These are phyloP conservation scores for Sterrhoptilus dennistouni DNA, from an alignment of 2,113 vertebrate genomes.

Conservation along the genomic window DNA sequence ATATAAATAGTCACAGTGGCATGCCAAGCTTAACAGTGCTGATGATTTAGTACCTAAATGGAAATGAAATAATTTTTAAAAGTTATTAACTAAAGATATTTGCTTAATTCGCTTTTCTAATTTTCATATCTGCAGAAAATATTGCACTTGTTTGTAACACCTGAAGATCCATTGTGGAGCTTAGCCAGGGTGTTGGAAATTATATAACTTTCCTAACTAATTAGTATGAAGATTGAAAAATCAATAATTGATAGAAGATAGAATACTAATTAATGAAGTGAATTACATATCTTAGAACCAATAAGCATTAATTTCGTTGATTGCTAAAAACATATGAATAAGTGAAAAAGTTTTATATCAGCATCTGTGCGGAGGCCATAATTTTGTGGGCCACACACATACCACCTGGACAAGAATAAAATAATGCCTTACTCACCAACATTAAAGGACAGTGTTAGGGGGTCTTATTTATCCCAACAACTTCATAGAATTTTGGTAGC, in stretches of 20 bases:
- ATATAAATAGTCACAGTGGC: background rate
- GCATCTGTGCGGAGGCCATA: background rate
- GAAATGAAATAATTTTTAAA: background rate
- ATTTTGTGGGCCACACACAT: background rate
- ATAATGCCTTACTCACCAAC: too few species aligned
- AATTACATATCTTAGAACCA: background rate
- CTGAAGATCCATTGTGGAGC: background rate
- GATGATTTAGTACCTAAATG: background rate
- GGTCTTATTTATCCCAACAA: background rate
- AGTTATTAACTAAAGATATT: background rate
- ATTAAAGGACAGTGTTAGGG: background rate
- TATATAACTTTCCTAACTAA: background rate
- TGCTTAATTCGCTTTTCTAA: background rate
- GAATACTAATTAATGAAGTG: background rate
- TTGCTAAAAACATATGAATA: background rate
- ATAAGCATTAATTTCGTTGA: background rate
- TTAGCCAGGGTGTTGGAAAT: background rate
- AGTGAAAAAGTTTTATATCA: background rate
- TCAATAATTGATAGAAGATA: background rate
- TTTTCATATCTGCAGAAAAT: background rate
- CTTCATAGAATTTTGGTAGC: background rate
- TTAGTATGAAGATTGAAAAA: background rate
- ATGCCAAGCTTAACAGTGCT: background rate
- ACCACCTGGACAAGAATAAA: background rate
- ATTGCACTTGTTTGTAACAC: background rate